phyloP scores from a whole-genome alignment of 2,113 vertebrate species.

The Myanophis thanlyinensis region DNA sequence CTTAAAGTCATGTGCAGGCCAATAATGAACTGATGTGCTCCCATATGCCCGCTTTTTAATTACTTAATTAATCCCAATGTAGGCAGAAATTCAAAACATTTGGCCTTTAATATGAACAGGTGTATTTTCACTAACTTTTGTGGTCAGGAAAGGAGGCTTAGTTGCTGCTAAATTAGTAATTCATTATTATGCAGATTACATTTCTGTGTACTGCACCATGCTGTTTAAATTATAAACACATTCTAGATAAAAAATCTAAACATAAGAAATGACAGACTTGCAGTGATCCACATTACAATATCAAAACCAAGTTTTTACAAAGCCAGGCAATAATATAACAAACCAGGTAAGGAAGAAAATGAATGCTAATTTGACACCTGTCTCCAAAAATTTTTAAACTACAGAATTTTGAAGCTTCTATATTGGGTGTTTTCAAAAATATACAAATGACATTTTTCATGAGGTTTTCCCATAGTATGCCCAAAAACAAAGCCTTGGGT shows the following conservation, averaged over 20 bases:
- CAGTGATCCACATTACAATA: neutral
- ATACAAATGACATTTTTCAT: neutral
- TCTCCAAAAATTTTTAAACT: neutral
- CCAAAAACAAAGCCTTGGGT: no score
- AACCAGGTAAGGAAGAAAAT: neutral
- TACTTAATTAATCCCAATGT: conserved; percentile 5
- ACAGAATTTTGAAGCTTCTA: neutral
- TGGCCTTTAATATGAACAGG: neutral
- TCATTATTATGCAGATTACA: neutral
- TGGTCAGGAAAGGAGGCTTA: neutral
- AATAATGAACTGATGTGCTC: neutral
- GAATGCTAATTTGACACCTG: neutral
- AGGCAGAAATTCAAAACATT: neutral
- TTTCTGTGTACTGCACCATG: neutral
- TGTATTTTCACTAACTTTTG: neutral
- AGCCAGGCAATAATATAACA: neutral
- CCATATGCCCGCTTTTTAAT: neutral
- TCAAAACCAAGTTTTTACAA: neutral
- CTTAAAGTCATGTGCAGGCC: neutral
- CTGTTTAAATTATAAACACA: neutral
- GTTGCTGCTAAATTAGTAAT: neutral
- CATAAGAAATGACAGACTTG: neutral
- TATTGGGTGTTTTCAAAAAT: neutral
- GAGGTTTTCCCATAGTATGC: neutral
- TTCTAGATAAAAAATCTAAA: neutral